Conservation (phyloP, 2,113 vertebrate species). For the Psophia crepitans region DNA sequence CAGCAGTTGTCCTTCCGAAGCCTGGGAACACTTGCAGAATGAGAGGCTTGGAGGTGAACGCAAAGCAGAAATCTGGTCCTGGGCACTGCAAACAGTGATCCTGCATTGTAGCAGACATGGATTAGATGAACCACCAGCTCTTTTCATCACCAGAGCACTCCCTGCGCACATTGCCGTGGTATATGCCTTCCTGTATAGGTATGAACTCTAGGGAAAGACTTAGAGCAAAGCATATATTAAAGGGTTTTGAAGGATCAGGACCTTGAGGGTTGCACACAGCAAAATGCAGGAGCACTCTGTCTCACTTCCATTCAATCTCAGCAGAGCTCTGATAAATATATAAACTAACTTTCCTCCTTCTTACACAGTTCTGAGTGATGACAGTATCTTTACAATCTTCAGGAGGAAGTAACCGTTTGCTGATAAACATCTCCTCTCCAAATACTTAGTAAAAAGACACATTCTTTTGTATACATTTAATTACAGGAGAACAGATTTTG, state of each 20-base stretch:
- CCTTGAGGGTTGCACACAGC: not conserved
- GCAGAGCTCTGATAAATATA: not conserved
- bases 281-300: not conserved
- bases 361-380: not conserved
- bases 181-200: not conserved
- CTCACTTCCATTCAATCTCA: not conserved
- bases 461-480: constrained; percentile 63
- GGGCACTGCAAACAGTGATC: not conserved
- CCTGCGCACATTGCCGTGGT: not conserved
- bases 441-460: constrained; percentile 36
- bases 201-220: not conserved
- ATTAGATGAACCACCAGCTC: not conserved
- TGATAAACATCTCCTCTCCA: constrained; percentile 52
- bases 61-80: not conserved
- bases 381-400: constrained; percentile 12
- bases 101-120: not conserved
- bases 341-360: not conserved
- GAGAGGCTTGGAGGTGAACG: not conserved
- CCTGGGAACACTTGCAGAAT: not conserved
- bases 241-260: not conserved
- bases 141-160: not conserved
- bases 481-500: constrained; percentile 75
- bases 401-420: constrained; percentile 33
- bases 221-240: not conserved
- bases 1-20: not conserved